A percentile compares a stretch with the other conserved stretches of the same genome.
Evolutionary conservation across 2,113 vertebrate species (phyloP).

Genomic region (Amphiprion percula): DNA sequence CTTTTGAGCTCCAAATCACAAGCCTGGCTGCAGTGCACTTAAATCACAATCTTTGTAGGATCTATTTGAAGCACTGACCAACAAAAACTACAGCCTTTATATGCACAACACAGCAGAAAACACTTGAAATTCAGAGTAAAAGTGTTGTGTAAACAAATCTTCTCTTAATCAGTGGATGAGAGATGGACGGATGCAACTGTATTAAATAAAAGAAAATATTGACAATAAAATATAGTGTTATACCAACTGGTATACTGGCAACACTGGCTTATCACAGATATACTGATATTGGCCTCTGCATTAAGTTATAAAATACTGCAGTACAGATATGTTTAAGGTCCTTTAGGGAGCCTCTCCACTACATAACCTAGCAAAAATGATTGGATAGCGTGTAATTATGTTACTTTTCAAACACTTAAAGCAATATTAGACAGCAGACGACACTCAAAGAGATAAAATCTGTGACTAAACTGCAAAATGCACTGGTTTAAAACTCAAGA

Average conservation of each 20-base stretch:
- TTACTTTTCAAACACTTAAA: too few species aligned
- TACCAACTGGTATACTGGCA: too few species aligned
- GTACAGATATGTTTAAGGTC: too few species aligned
- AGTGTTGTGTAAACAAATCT: not conserved
- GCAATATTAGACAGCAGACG: not conserved
- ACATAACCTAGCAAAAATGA: too few species aligned
- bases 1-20: slow-evolving; percentile 55
- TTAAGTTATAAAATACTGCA: too few species aligned
- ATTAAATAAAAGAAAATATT: too few species aligned
- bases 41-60: slow-evolving; percentile 39
- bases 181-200: not conserved
- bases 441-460: not conserved
- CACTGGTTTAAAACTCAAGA: not conserved
- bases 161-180: not conserved
- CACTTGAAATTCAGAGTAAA: slow-evolving; percentile 19
- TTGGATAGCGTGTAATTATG: too few species aligned
- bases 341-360: too few species aligned
- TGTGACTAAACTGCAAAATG: not conserved
- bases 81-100: not conserved
- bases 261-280: too few species aligned
- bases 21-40: slow-evolving; percentile 57
- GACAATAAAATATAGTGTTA: too few species aligned
- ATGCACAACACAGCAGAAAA: slow-evolving; percentile 14
- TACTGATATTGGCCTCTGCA: too few species aligned
- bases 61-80: slow-evolving; percentile 19